phyloP scores from a whole-genome alignment of 2,888 invertebrate species.

The Congeria kusceri region DNA sequence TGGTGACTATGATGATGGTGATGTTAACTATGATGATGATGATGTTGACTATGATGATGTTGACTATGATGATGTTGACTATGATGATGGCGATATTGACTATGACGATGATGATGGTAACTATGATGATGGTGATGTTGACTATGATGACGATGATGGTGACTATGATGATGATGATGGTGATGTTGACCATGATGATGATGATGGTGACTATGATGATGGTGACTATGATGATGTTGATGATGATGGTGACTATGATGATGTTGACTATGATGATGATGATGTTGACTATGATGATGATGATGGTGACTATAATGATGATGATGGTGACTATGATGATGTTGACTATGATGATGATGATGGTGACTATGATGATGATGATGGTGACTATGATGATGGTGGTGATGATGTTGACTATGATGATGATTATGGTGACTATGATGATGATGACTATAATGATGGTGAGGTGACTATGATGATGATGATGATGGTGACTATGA shows the following conservation, averaged over 20 bases:
- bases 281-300: slow-evolving; percentile 26
- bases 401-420: no score
- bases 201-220: slow-evolving; percentile 29
- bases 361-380: slow-evolving; percentile 7
- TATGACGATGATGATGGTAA: no score
- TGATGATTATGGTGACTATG: no score
- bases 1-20: no score
- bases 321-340: slow-evolving; percentile 18
- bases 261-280: slow-evolving; percentile 25
- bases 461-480: no score
- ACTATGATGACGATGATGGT: slow-evolving; percentile 3
- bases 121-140: slow-evolving; percentile 8
- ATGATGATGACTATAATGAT: no score
- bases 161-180: slow-evolving; percentile 14
- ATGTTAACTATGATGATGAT: no score
- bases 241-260: slow-evolving; percentile 19
- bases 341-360: slow-evolving; percentile 19
- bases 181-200: slow-evolving; percentile 32
- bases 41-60: no score
- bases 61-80: no score
- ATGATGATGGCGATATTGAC: no score
- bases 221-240: slow-evolving; percentile 17
- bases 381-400: not conserved
- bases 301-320: no score
- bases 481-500: no score